Conservation (phyloP, 1,140 invertebrate genomes). For the Camponotus pennsylvanicus region DNA sequence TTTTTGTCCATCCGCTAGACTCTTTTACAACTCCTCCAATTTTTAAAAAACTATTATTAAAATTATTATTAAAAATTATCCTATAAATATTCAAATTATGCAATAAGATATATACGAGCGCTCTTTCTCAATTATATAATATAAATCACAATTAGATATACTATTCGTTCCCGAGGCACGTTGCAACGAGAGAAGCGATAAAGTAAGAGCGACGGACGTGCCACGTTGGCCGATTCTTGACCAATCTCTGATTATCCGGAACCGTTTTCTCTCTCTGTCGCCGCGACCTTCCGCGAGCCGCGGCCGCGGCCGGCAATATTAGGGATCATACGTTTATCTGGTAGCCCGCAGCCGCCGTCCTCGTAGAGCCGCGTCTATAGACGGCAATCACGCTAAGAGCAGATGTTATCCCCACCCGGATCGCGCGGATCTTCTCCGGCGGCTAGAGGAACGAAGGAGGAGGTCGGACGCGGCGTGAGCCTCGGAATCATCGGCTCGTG, state of each 20-base stretch:
- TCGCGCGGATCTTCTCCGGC: conserved; percentile 35
- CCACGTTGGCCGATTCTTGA: conserved; percentile 25
- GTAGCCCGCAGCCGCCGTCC: conserved; percentile 71
- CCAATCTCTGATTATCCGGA: conserved; percentile 35
- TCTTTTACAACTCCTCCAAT: too few species aligned
- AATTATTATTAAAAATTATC: too few species aligned
- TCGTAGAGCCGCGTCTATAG: conserved; percentile 84
- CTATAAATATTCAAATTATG: too few species aligned
- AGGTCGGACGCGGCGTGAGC: conserved; percentile 29
- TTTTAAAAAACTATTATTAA: too few species aligned
- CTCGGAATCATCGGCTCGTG: conserved; percentile 63
- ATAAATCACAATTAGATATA: too few species aligned
- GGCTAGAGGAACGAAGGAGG: conserved; percentile 34
- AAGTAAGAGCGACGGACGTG: not conserved
- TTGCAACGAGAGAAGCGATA: not conserved
- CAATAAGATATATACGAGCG: too few species aligned
- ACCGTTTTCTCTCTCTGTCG: conserved; percentile 3
- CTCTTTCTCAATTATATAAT: too few species aligned
- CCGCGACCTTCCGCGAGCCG: conserved; percentile 42
- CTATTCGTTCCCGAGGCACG: too few species aligned
- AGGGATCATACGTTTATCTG: conserved; percentile 75
- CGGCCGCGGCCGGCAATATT: conserved; percentile 56
- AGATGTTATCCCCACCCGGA: conserved; percentile 82
- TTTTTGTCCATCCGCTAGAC: too few species aligned
- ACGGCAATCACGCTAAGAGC: conserved; percentile 85